Base-by-base conservation (phyloP, 37 sponge, comb jelly and placozoan species). In the Spongilla lacustris region DNA sequence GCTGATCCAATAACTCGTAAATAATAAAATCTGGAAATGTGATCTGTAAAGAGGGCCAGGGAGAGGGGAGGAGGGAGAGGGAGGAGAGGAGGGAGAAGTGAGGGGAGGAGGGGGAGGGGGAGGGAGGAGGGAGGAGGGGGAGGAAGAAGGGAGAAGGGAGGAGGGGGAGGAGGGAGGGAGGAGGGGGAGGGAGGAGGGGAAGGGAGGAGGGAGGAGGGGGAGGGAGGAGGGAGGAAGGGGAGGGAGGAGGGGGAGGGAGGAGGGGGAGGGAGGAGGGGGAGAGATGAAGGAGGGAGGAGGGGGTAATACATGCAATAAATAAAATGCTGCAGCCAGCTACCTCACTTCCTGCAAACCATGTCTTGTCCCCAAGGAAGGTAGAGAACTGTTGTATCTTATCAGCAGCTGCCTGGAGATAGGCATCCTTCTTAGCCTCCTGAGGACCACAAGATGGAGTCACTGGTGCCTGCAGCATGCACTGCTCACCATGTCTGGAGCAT, bases 1-100 rank as follows among this genome's bases (percentile, higher is more conserved):
- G 94, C 36, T 93, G 91, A 37, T 91, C 89, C 71, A 96, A 50
- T 11, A 93, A 23, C 81, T 97, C 96, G 70, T 93, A 96, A 4
- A 91, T 68, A 49, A 81, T 77, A 75, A 96, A 96, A 74, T 96
- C 94, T 1, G 83, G 87, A 88, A 72, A 90, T 6, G 94, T 93
- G 28, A 93, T 87, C 91, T 94, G 41, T n/a, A n/a, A n/a, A n/a
- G n/a, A n/a, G n/a, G n/a, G n/a, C n/a, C n/a, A n/a, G 73, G 2
- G 38, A 8, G 8, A 26, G 36, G 77, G 8, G 25, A 11, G 26
- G 2, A n/a, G 4, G 9, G 21, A 19, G 41, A 5, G 2, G 11
- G 29, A 2, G 9, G 9, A 6, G 29, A 70, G 6, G 29, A 9
- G 71, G 10, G 71, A 26, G 4, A 9, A 6, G 29, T 70, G 71